A percentile compares a stretch with the other conserved stretches of the same genome.
Conservation (phyloP, 2,113 vertebrate genomes). For the Chionomys nivalis region DNA sequence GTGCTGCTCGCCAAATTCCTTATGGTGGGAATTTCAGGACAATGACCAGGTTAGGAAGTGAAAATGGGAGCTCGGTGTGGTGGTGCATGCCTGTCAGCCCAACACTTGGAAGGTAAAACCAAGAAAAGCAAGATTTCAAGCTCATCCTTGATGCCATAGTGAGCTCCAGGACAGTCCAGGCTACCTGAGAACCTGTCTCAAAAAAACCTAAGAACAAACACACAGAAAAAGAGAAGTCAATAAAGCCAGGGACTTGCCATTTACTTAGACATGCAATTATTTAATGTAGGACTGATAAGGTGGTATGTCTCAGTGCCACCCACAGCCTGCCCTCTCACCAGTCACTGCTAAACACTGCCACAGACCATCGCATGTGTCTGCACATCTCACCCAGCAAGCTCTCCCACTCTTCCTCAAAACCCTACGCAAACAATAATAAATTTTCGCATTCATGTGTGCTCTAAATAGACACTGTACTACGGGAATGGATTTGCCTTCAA, state of each 20-base stretch:
- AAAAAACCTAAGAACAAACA: not conserved
- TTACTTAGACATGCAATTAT: not conserved
- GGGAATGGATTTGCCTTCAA: constrained; percentile 52
- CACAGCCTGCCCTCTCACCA: not conserved
- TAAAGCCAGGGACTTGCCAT: not conserved
- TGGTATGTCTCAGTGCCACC: not conserved
- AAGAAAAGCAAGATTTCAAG: not conserved
- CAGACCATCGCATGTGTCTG: not conserved
- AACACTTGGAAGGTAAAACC: no score
- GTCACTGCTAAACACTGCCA: not conserved
- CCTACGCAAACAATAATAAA: constrained; percentile 53
- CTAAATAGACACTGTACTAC: constrained; percentile 56
- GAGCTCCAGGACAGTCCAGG: not conserved
- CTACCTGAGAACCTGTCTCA: not conserved
- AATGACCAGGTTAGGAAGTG: not conserved
- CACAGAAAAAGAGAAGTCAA: not conserved
- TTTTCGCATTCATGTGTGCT: constrained; percentile 34
- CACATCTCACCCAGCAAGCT: not conserved
- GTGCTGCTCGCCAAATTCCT: not conserved
- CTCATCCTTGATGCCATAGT: not conserved
- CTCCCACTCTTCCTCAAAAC: constrained; percentile 48
- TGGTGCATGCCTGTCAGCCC: no score
- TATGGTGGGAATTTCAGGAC: not conserved
- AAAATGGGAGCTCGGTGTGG: not conserved
- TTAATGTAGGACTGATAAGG: not conserved